Evolutionary conservation across 2,888 invertebrate species (phyloP), one percentile per base, ranked within the genome.

Genomic region (Parapristionchus giblindavisi): DNA sequence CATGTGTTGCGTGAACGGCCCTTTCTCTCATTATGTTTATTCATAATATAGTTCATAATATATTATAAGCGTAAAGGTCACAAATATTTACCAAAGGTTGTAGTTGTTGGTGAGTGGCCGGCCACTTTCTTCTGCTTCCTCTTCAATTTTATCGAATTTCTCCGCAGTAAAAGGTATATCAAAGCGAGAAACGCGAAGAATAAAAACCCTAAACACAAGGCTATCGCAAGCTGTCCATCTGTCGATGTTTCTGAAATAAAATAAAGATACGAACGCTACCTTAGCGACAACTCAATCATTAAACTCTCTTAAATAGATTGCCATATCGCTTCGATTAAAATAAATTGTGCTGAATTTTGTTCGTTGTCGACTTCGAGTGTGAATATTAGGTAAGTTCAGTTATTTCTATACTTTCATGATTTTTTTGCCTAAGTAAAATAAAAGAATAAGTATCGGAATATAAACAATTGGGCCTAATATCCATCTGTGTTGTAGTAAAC

Each of bases 151-250:
- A 43, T n/a, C 24, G 63, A 61, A 5, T 65, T 74, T 36, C 63
- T n/a, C 8, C 54, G 63, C 3, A 32, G 36, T 38, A 74, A 3
- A 32, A 74, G 21, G 29, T 40, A 51, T 27, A 74, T 40, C 4
- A 74, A 2, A 21, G 58, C 52, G 40, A 74, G 40, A 5, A 74
- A 27, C 24, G 65, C n/a, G 54, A 74, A 51, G 51, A 74, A n/a
- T 36, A 63, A 24, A 38, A 74, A 14, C 24, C 74, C 74, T 24
- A n/a, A 63, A 21, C 58, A 52, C 17, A 74, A 17, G 4, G 63
- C 63, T 21, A 40, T 2, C 1, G n/a, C 52, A 54, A 74, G 24
- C n/a, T n/a, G 27, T 1, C 48, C 63, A 21, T 74, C 63, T 14
- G 43, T 29, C 5, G 74, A 65, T 2, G 61, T 65, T 32, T 65